A percentile compares a stretch with the other conserved stretches of the same genome.
Evolutionary conservation across 2,113 vertebrate genomes (phyloP).

Genomic region (Meriones unguiculatus): DNA sequence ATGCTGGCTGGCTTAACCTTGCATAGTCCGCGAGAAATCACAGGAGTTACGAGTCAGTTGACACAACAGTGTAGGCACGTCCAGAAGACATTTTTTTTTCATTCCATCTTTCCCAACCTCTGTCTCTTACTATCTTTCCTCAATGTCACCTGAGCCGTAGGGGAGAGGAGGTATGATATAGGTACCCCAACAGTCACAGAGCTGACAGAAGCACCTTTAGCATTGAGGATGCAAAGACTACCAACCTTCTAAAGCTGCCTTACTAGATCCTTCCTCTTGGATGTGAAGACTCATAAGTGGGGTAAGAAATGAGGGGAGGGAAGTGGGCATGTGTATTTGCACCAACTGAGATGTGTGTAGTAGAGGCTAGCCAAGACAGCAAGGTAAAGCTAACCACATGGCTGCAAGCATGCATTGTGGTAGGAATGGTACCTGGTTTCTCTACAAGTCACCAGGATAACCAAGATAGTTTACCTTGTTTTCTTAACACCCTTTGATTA

Average conservation of each 20-base stretch:
- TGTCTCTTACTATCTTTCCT: neutral
- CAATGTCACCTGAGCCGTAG: neutral
- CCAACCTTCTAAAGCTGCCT: neutral
- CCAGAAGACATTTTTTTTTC: neutral
- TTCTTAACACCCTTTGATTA: conserved; percentile 20
- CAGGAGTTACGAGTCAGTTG: neutral
- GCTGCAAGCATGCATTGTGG: fast-evolving
- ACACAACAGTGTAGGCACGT: too few species aligned
- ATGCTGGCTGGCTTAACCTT: neutral
- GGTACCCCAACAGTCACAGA: neutral
- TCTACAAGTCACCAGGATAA: too few species aligned
- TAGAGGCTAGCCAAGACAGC: neutral
- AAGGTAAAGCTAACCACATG: neutral
- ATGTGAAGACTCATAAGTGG: neutral
- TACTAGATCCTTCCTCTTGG: neutral
- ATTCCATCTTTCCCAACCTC: too few species aligned
- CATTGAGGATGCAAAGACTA: neutral
- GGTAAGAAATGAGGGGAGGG: neutral
- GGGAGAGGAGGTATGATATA: neutral
- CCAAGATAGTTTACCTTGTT: neutral
- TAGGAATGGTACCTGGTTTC: neutral
- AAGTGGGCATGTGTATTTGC: neutral
- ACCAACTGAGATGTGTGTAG: neutral
- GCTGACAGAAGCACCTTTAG: neutral
- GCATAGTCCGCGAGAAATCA: neutral